A percentile compares a stretch with the other conserved stretches of the same genome.
phyloP scores from a whole-genome alignment of 2,797 vertebrate species.

The Perodicticus potto region DNA sequence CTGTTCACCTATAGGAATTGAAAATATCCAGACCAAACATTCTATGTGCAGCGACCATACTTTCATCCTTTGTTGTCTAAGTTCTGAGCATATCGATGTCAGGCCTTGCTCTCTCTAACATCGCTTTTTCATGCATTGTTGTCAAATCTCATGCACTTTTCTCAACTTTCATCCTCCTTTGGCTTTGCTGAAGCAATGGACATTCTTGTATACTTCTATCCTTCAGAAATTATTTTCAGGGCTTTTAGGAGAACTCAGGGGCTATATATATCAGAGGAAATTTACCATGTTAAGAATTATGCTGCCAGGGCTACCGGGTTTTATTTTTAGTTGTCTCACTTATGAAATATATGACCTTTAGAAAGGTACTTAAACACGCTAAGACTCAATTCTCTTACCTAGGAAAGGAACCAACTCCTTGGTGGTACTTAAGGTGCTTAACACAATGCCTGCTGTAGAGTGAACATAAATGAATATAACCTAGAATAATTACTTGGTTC shows the following conservation, averaged over 20 bases:
- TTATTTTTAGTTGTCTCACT: background rate
- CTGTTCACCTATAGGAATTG: background rate
- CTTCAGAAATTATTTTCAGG: background rate
- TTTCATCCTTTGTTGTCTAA: background rate
- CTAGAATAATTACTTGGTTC: background rate
- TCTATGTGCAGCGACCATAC: rapidly evolving
- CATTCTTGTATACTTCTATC: background rate
- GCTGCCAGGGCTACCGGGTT: background rate
- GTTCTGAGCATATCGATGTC: background rate
- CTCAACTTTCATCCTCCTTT: background rate
- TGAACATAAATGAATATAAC: background rate
- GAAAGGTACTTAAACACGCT: background rate
- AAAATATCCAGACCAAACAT: background rate
- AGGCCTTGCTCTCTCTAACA: background rate
- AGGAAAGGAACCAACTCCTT: background rate
- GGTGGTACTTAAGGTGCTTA: background rate
- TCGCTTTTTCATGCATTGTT: background rate
- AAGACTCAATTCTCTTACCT: background rate
- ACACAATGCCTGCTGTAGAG: background rate
- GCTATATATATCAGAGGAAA: background rate
- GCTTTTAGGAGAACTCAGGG: background rate
- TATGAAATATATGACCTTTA: background rate
- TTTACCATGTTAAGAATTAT: background rate
- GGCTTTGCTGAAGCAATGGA: background rate
- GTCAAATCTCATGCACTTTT: background rate